phyloP scores from a whole-genome alignment of 2,797 vertebrate genomes.

The Sebastiscus albofasciatus region DNA sequence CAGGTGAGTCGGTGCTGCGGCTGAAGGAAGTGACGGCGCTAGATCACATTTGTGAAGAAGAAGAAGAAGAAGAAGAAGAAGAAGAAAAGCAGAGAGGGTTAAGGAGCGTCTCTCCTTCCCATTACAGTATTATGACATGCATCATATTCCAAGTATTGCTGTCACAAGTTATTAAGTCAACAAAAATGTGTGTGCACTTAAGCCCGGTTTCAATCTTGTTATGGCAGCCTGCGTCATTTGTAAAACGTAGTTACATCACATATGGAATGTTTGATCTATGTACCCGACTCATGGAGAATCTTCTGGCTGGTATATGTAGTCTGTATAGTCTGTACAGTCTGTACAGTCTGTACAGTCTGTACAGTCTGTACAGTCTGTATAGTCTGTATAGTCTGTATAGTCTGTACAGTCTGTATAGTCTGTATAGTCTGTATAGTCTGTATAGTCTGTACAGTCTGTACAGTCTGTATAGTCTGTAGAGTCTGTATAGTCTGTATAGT shows the following conservation, averaged over 20 bases:
- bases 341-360: background rate
- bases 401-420: background rate
- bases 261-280: background rate
- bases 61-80: too few species aligned
- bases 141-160: conserved; percentile 2
- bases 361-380: background rate
- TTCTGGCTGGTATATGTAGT: background rate
- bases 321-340: background rate
- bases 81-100: background rate
- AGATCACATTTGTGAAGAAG: background rate
- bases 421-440: too few species aligned
- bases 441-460: background rate
- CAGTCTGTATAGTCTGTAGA: background rate
- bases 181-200: background rate
- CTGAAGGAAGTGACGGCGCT: background rate
- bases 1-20: conserved; percentile 83
- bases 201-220: background rate
- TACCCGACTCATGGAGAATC: background rate
- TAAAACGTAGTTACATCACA: background rate
- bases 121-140: background rate
- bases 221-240: background rate
- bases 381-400: too few species aligned
- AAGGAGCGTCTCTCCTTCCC: background rate
- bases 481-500: too few species aligned
- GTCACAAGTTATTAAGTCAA: background rate